Evolutionary conservation across 2,113 vertebrate genomes (phyloP).

Genomic region (Hydropotes inermis): DNA sequence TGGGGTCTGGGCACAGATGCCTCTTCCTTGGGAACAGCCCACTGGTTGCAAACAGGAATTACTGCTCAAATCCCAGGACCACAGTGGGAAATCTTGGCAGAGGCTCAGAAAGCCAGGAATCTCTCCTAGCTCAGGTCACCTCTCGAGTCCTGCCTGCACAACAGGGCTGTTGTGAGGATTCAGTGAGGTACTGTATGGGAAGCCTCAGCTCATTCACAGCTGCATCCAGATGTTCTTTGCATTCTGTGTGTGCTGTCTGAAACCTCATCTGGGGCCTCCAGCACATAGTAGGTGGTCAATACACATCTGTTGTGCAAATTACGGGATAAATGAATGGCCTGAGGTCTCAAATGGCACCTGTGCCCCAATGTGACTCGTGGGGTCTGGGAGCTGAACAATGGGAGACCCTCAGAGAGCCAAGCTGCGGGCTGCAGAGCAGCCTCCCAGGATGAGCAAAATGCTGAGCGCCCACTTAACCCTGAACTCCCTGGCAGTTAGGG

Average conservation of each 20-base stretch:
- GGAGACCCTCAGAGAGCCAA: not conserved
- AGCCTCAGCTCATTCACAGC: not conserved
- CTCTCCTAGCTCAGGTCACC: not conserved
- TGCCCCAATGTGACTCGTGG: not conserved
- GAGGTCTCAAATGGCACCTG: not conserved
- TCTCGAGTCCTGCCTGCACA: not conserved
- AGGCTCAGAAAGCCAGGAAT: not conserved
- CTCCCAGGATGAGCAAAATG: not conserved
- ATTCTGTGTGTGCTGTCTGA: not conserved
- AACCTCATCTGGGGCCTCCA: not conserved
- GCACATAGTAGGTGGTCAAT: not conserved
- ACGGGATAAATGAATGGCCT: not conserved
- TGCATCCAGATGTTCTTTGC: not conserved
- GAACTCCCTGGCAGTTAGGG: not conserved
- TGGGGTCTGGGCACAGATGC: not conserved
- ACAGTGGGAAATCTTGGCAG: not conserved
- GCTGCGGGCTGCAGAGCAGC: not conserved
- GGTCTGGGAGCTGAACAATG: not conserved
- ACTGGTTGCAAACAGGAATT: not conserved
- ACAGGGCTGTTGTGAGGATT: not conserved
- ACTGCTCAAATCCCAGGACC: not conserved
- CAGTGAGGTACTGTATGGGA: not conserved
- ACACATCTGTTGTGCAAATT: not conserved
- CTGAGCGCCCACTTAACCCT: not conserved
- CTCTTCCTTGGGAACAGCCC: not conserved